Percentiles rank a stretch among this genome's conserved stretches.
phyloP scores from a whole-genome alignment of 2,797 vertebrate species.

The Hippopotamyrus pictus region DNA sequence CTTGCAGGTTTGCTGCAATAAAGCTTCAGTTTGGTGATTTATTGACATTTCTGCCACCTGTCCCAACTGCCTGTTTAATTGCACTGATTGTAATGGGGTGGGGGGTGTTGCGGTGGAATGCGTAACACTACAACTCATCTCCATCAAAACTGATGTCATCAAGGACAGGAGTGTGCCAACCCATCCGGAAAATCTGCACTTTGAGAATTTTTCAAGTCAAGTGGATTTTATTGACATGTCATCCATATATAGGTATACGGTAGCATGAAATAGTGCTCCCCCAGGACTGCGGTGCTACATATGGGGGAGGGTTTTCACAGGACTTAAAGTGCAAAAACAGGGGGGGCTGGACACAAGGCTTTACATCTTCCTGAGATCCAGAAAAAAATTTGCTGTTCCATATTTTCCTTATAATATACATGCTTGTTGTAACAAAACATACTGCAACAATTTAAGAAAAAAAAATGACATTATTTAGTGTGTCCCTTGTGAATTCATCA shows the following conservation, averaged over 20 bases:
- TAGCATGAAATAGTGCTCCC: neutral
- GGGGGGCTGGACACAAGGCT: neutral
- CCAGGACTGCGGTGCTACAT: neutral
- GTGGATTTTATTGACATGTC: neutral
- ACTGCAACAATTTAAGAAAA: neutral
- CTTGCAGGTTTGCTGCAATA: neutral
- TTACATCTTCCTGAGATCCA: neutral
- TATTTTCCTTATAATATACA: neutral
- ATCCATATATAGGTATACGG: neutral
- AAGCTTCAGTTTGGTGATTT: slow-evolving; percentile 18
- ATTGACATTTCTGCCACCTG: neutral
- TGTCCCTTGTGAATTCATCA: neutral
- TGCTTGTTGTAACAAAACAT: neutral
- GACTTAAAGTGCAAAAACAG: neutral
- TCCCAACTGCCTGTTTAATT: slow-evolving; percentile 25
- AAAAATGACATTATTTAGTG: neutral
- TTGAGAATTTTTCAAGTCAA: neutral
- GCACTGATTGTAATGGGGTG: slow-evolving; percentile 7
- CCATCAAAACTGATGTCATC: neutral
- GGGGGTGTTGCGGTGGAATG: neutral
- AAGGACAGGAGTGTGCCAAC: neutral
- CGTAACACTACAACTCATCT: neutral
- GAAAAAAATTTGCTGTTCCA: neutral
- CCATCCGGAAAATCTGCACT: neutral
- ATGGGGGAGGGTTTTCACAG: neutral